phyloP scores from a whole-genome alignment of 2,113 vertebrate genomes.

The Syngnathus scovelli region DNA sequence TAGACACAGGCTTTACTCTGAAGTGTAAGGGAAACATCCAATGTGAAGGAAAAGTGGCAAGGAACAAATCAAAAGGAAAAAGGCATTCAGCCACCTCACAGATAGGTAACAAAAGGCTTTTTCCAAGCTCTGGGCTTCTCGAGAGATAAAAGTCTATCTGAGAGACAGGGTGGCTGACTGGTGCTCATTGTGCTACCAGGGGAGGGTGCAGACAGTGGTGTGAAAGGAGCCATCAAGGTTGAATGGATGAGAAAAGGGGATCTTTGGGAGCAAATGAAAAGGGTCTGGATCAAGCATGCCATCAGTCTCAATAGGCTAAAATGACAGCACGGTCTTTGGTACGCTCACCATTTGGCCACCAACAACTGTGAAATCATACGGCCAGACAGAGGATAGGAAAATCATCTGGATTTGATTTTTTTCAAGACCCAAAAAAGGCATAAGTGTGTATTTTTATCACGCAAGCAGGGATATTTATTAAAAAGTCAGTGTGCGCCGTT shows the following conservation, averaged over 20 bases:
- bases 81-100: conserved; percentile 62
- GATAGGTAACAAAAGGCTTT: conserved; percentile 71
- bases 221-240: conserved; percentile 72
- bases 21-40: conserved; percentile 55
- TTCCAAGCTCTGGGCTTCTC: conserved; percentile 61
- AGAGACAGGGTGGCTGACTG: conserved; percentile 60
- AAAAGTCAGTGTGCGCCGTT: too few species aligned
- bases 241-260: conserved; percentile 69
- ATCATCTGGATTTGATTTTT: conserved; percentile 32
- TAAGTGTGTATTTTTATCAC: not conserved
- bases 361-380: conserved; percentile 52
- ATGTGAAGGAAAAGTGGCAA: conserved; percentile 58
- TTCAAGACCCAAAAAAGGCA: conserved; percentile 24
- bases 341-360: conserved; percentile 58
- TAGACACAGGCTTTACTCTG: conserved; percentile 48
- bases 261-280: conserved; percentile 68
- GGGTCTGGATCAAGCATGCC: conserved; percentile 58
- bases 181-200: conserved; percentile 67
- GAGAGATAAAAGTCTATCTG: conserved; percentile 72
- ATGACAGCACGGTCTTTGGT: conserved; percentile 42
- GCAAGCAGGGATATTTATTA: too few species aligned
- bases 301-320: conserved; percentile 61
- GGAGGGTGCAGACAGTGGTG: conserved; percentile 62
- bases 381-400: conserved; percentile 26
- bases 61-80: conserved; percentile 64